Percentiles rank a stretch among this genome's conserved stretches.
phyloP scores from a whole-genome alignment of 2,797 vertebrate species.

The Hoplostethus atlanticus region DNA sequence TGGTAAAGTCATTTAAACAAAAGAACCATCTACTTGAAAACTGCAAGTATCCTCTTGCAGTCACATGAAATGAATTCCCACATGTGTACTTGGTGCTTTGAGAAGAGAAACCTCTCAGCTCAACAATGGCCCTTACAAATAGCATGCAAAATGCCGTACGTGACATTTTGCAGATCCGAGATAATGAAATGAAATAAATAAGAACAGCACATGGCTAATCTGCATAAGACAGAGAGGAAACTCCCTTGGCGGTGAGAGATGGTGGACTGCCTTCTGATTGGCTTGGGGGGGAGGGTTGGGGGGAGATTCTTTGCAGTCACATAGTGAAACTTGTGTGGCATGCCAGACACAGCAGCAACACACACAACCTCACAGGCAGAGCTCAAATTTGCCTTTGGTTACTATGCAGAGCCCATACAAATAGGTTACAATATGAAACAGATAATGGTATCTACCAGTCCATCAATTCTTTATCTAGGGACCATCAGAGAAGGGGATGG shows the following conservation, averaged over 20 bases:
- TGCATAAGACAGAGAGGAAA: slow-evolving; percentile 96
- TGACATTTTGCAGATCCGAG: slow-evolving; percentile 84
- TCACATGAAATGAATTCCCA: slow-evolving; percentile 25
- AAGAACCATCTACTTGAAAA: slow-evolving; percentile 13
- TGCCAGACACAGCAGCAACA: slow-evolving; percentile 52
- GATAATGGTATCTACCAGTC: neutral
- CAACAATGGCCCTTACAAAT: slow-evolving; percentile 58
- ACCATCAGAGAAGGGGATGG: slow-evolving; percentile 2
- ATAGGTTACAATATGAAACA: neutral
- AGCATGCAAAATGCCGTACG: slow-evolving; percentile 83
- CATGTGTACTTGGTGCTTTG: slow-evolving; percentile 17
- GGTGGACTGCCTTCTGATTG: slow-evolving; percentile 89
- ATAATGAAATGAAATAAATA: slow-evolving; percentile 91
- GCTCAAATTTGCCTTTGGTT: slow-evolving; percentile 30
- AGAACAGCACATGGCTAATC: slow-evolving; percentile 98
- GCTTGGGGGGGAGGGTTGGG: slow-evolving; percentile 83
- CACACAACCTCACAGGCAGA: slow-evolving; percentile 24
- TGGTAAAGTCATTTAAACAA: slow-evolving; percentile 11
- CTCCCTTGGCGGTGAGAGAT: slow-evolving; percentile 92
- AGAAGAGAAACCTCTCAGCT: slow-evolving; percentile 32
- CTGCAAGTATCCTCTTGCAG: neutral
- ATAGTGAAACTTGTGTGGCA: slow-evolving; percentile 74
- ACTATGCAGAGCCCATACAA: slow-evolving; percentile 5
- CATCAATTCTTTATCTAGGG: slow-evolving; percentile 6
- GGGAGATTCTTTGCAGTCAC: slow-evolving; percentile 77